Percentiles rank a stretch among this genome's conserved stretches.
Conservation (phyloP, 1,140 invertebrate species). For the Monomorium pharaonis region DNA sequence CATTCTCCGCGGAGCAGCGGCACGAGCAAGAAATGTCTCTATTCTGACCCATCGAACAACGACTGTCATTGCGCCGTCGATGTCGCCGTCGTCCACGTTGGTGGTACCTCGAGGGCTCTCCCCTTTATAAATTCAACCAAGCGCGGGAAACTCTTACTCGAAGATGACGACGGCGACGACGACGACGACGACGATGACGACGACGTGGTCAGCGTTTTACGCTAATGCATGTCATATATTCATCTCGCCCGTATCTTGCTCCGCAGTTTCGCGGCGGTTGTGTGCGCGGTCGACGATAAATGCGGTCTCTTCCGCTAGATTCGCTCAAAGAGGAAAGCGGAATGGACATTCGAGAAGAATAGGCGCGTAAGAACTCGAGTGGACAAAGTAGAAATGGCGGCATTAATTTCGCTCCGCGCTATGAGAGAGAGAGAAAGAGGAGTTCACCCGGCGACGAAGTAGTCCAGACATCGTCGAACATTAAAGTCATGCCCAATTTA, state of each 20-base stretch:
- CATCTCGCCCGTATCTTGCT: conserved; percentile 35
- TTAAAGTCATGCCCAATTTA: conserved; percentile 36
- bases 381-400: conserved; percentile 66
- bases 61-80: conserved; percentile 64
- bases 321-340: conserved; percentile 45
- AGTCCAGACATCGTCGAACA: conserved; percentile 14
- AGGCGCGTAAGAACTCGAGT: conserved; percentile 44
- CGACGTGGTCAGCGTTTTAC: conserved; percentile 64
- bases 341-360: conserved; percentile 45
- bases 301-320: conserved; percentile 59
- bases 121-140: conserved; percentile 40
- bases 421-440: no score
- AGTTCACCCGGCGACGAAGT: neutral
- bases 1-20: conserved; percentile 20
- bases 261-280: conserved; percentile 47
- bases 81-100: conserved; percentile 37
- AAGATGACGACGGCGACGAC: neutral
- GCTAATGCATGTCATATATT: conserved; percentile 47
- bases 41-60: conserved; percentile 62
- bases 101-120: conserved; percentile 29
- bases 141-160: conserved; percentile 22
- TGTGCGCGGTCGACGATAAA: conserved; percentile 53
- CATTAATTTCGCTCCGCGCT: conserved; percentile 56
- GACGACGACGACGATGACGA: conserved; percentile 33
- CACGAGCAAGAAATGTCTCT: conserved; percentile 66